Evolutionary conservation across 2,113 vertebrate genomes (phyloP), one percentile per base, ranked within the genome.

Genomic region (Stegostoma tigrinum): DNA sequence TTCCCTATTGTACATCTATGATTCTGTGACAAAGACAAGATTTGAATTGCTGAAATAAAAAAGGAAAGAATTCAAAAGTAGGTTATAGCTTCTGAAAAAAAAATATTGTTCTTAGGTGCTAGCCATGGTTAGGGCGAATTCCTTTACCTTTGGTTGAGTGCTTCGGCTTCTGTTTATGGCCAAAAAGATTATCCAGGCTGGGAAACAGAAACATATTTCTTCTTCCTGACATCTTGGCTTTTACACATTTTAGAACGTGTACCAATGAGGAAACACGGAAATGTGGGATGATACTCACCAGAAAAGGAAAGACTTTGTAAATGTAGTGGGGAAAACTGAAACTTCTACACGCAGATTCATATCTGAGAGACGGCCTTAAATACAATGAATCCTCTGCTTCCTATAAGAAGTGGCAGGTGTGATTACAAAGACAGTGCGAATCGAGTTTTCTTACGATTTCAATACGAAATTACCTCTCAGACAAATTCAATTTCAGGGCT

Each of bases 401-500:
- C 52, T 52, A 87, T 87, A 24, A 19, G 0, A 83, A 38, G 38
- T 83, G 38, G 1, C 80, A 45, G 80, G 6, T 0, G 42, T 83
- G 42, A 42, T 42, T 83, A 19, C 15, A 17, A 45, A 83, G 38
- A 83, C 85, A 7, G 23, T 52, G 24, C 42, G 52, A 87, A 52
- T 52, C 23, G 21, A 87, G 45, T 87, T 52, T 52, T 52, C 23
- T 89, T 48, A 55, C 48, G 30, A 61, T 90, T 90, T 90, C 27
- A 90, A 34, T 34, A 61, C 14, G 52, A 61, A 90, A 90, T 90
- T 61, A 90, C 23, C 48, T 55, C 52, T 30, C 85, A 87, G 23
- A 52, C 45, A 87, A 87, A 87, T 87, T 90, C 52, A 90, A 34
- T 90, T 90, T 90, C 87, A 90, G 52, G 87, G 52, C 27, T 61